Evolutionary conservation across 2,797 vertebrate genomes (phyloP).

Genomic region (Martes flavigula): DNA sequence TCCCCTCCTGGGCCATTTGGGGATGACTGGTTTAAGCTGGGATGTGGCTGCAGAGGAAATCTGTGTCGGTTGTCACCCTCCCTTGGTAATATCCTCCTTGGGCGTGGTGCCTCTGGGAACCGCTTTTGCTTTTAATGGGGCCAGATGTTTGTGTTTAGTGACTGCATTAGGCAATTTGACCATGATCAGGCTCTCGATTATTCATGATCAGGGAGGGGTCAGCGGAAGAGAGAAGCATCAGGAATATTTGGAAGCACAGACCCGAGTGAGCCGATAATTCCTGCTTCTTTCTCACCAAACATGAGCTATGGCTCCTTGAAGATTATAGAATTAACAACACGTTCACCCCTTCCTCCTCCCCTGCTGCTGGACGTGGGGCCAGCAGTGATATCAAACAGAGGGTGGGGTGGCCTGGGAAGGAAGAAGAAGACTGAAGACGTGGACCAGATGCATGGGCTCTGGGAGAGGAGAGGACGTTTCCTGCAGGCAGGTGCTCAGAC

Average conservation of each 20-base stretch:
- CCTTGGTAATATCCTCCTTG: not conserved
- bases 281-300: not conserved
- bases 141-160: not conserved
- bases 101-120: not conserved
- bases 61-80: not conserved
- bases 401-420: rapidly evolving
- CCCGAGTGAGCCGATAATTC: not conserved
- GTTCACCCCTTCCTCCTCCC: not conserved
- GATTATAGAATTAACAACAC: not conserved
- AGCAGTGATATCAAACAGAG: not conserved
- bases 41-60: not conserved
- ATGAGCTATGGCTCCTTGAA: not conserved
- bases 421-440: not conserved
- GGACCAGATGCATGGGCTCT: rapidly evolving
- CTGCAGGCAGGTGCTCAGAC: rapidly evolving
- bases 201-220: not conserved
- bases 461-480: not conserved
- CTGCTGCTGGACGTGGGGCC: not conserved
- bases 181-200: rapidly evolving
- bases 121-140: not conserved
- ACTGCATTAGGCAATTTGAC: not conserved
- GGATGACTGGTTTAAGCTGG: rapidly evolving
- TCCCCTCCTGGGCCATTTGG: not conserved
- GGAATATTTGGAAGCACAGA: not conserved
- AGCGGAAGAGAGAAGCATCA: not conserved